phyloP scores from a whole-genome alignment of 2,113 vertebrate species.

The Nerophis lumbriciformis region DNA sequence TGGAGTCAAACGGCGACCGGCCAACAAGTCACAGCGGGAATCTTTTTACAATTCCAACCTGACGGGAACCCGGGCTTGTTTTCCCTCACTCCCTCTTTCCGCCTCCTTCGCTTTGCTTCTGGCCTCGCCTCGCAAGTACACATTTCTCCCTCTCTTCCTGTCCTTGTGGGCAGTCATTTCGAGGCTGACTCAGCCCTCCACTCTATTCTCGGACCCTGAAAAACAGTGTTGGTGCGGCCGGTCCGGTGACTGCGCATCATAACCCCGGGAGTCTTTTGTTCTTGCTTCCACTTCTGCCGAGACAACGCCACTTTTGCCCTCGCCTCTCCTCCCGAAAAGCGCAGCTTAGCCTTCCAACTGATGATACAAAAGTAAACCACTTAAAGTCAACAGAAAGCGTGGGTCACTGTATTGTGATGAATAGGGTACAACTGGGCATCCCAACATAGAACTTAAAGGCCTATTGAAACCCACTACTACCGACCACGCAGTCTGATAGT shows the following conservation, averaged over 20 bases:
- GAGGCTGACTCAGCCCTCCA: slow-evolving; percentile 71
- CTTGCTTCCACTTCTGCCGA: slow-evolving; percentile 22
- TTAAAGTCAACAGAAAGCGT: slow-evolving; percentile 51
- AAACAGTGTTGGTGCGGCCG: slow-evolving; percentile 64
- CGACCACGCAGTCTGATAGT: too few species aligned
- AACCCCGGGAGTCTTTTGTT: slow-evolving; percentile 57
- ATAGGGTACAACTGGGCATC: slow-evolving; percentile 38
- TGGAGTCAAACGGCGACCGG: slow-evolving; percentile 53
- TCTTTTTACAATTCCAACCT: slow-evolving; percentile 48
- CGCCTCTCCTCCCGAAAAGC: slow-evolving; percentile 40
- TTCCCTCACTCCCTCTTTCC: slow-evolving; percentile 34
- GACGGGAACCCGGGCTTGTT: slow-evolving; percentile 54
- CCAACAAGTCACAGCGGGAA: slow-evolving; percentile 53
- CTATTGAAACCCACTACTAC: too few species aligned
- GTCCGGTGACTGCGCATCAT: slow-evolving; percentile 59
- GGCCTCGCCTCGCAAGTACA: slow-evolving; percentile 43
- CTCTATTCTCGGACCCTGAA: slow-evolving; percentile 65
- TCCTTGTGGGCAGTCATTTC: slow-evolving; percentile 58
- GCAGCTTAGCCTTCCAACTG: slow-evolving; percentile 46
- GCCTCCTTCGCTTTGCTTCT: slow-evolving; percentile 43
- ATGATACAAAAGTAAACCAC: slow-evolving; percentile 59
- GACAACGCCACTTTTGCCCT: slow-evolving; percentile 7
- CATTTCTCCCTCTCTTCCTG: slow-evolving; percentile 42
- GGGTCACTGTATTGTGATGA: slow-evolving; percentile 32
- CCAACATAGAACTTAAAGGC: slow-evolving; percentile 38